Evolutionary conservation across 2,113 vertebrate species (phyloP), one percentile per base, ranked within the genome.

Genomic region (Hippocampus zosterae): DNA sequence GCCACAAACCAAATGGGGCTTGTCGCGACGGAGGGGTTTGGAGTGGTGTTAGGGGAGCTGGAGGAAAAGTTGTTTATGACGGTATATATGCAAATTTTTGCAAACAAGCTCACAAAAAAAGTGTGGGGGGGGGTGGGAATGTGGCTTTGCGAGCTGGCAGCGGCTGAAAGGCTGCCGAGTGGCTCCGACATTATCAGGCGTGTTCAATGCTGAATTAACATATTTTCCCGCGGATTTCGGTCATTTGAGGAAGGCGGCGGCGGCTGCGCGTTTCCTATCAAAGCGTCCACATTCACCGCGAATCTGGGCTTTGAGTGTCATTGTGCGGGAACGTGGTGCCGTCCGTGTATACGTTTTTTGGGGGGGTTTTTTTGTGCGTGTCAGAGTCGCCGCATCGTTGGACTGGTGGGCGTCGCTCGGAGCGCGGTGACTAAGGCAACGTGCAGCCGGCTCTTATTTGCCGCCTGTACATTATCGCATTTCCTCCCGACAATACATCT

Each of bases 401-500:
- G 85, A 78, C 78, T 78, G 68, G 87, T 84, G 85, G 84, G 86
- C 76, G 87, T 87, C 21, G 72, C 81, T 85, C 71, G 70, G 61
- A 77, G 85, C 84, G 67, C 70, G 84, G 73, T 65, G 85, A 76
- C 84, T 83, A 84, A 88, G 85, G 87, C 89, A 89, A 84, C 81
- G 81, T 21, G 59, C 41, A 67, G 80, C 84, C 85, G 53, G 53
- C 56, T 59, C 56, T 79, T 86, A 87, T 90, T 89, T 88, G 85
- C 81, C 76, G 61, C 81, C 63, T 65, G 76, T 86, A 80, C 88
- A 84, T 89, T 89, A 89, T 90, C 87, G 84, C 88, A 84, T 90
- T 89, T 90, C 85, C 82, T 85, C 81, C 57, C 83, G 87, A 89
- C 91, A 88, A 90, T 90, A 86, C 88, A 88, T 91, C 90, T 87